Base-by-base conservation (phyloP, 2,888 invertebrate species). In the Tachina lurida region DNA sequence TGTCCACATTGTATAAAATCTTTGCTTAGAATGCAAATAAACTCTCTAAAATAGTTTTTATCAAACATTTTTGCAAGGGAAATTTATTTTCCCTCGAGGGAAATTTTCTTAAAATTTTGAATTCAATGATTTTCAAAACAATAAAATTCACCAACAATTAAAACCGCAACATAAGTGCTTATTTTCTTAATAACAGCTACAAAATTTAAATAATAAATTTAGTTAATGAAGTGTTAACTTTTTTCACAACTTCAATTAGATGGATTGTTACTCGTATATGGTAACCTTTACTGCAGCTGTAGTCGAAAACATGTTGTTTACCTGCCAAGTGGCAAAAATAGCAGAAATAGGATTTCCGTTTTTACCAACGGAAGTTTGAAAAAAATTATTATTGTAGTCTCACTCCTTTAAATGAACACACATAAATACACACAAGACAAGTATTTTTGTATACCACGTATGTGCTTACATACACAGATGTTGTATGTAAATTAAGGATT, bases 321-420 rank as follows among this genome's bases (percentile, higher is more conserved):
- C 70, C 54, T 54, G 45, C 54, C 54, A 43, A 78, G 47, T 54
- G 17, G 15, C 15, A 71, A 70, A 56, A 41, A 68, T 39, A 75
- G 70, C 49, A 63, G 58, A 73, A 58, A 62, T 43, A 68, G 73
- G 76, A 81, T 84, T 73, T 84, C 76, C 84, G 73, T 68, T 77
- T 67, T 56, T 63, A 68, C 39, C 65, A 76, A n/a, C 63, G 84
- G 80, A 80, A 76, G 67, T 80, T 80, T 73, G 65, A 73, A 56
- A 79, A 71, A 68, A 68, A 68, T 8, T 60, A 19, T 60, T 68
- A 13, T 12, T 68, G 17, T 47, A 54, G 49, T 41, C 19, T 39
- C 62, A 22, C 31, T 56, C 19, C 39, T 19, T 47, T 60, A n/a
- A 54, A 39, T 9, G 19, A 13, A 31, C 13, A 75, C 39, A 47